Percentiles rank a stretch among this genome's conserved stretches.
Evolutionary conservation across 1,140 invertebrate species (phyloP).

Genomic region (Teleogryllus occipitalis): DNA sequence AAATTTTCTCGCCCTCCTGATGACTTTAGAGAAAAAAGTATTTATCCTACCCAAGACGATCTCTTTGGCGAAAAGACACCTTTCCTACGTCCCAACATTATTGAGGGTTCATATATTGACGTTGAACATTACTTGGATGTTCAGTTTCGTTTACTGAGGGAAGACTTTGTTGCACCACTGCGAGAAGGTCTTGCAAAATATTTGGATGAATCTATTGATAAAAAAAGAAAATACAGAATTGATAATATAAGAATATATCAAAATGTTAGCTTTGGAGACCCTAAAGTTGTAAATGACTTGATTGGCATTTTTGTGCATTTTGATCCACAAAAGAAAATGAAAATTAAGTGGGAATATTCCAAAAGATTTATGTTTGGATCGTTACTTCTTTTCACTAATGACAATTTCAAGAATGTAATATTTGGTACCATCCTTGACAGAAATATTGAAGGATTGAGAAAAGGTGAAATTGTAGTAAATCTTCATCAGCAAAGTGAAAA

Average conservation of each 20-base stretch:
- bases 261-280: slow-evolving; percentile 27
- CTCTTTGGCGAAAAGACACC: slow-evolving; percentile 28
- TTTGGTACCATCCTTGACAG: slow-evolving; percentile 40
- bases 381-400: slow-evolving; percentile 57
- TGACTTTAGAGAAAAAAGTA: slow-evolving; percentile 17
- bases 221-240: slow-evolving; percentile 24
- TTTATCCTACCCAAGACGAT: slow-evolving; percentile 18
- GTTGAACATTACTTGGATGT: slow-evolving; percentile 66
- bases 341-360: slow-evolving; percentile 34
- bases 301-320: slow-evolving; percentile 20
- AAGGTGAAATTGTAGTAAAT: slow-evolving; percentile 43
- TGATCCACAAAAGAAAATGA: slow-evolving; percentile 21
- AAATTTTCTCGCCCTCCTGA: not conserved
- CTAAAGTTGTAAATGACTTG: slow-evolving; percentile 28
- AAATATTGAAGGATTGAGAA: slow-evolving; percentile 29
- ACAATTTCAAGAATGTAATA: slow-evolving; percentile 49
- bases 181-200: slow-evolving; percentile 43
- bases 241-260: slow-evolving; percentile 31
- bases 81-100: slow-evolving; percentile 50
- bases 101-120: slow-evolving; percentile 48
- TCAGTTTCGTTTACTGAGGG: slow-evolving; percentile 64
- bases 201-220: slow-evolving; percentile 28
- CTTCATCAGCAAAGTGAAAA: slow-evolving; percentile 35
- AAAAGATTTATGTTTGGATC: slow-evolving; percentile 62
- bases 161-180: slow-evolving; percentile 60